Evolutionary conservation across 2,888 invertebrate genomes (phyloP).

Genomic region (Eilema griseolum): DNA sequence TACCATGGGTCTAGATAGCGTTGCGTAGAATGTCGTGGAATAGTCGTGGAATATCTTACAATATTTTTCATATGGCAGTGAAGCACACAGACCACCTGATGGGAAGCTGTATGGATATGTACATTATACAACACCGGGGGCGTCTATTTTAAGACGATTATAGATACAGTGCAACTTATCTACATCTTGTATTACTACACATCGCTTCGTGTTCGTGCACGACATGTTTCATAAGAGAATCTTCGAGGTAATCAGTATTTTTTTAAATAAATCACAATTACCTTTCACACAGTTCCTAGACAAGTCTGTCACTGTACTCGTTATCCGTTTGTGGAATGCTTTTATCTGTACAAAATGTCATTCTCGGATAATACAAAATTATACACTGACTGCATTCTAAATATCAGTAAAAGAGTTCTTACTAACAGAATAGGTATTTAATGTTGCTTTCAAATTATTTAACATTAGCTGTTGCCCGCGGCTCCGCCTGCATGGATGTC

Average conservation of each 20-base stretch:
- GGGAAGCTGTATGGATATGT: no score
- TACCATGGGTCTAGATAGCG: no score
- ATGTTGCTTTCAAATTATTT: background rate
- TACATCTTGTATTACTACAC: background rate
- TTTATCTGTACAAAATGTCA: background rate
- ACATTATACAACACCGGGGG: no score
- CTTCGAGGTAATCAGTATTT: background rate
- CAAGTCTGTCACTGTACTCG: background rate
- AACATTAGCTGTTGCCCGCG: background rate
- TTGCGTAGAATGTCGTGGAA: no score
- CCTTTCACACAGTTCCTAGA: background rate
- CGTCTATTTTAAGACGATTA: no score
- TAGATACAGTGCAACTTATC: background rate
- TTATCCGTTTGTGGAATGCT: conserved; percentile 1
- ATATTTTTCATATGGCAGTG: no score
- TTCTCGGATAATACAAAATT: background rate
- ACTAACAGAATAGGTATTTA: background rate
- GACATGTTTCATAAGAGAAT: background rate
- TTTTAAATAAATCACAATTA: background rate
- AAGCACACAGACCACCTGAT: no score
- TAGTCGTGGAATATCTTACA: no score
- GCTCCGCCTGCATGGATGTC: background rate
- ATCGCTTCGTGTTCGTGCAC: background rate
- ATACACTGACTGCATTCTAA: background rate
- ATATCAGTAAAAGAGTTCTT: background rate